Conservation (phyloP, 2,797 vertebrate genomes). For the Nasua narica region DNA sequence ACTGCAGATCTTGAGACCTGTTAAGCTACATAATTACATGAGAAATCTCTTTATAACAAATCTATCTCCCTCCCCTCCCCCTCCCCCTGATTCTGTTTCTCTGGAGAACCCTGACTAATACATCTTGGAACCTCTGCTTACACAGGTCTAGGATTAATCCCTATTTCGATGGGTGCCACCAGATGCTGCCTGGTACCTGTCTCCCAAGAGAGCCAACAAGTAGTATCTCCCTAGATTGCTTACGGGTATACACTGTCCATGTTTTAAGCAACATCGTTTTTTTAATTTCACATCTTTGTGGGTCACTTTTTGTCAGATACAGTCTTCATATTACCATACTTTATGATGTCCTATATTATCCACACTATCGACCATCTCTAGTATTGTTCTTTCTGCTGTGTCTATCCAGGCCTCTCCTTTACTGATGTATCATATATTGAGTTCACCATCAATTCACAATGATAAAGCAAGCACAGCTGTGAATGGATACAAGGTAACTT, state of each 20-base stretch:
- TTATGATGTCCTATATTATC: not conserved
- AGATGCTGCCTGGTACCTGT: not conserved
- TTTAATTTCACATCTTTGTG: not conserved
- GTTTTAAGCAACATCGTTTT: not conserved
- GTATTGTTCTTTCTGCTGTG: not conserved
- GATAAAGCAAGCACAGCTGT: not conserved
- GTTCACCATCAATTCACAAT: not conserved
- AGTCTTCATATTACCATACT: not conserved
- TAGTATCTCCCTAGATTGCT: not conserved
- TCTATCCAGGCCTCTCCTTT: not conserved
- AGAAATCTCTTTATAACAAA: not conserved
- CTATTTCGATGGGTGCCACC: not conserved
- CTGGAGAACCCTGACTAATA: not conserved
- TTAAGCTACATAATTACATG: not conserved
- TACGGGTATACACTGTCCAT: too few relatives aligned
- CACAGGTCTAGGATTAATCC: not conserved
- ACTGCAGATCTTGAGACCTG: not conserved
- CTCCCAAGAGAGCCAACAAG: not conserved
- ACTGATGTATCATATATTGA: not conserved
- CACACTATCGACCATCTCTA: not conserved
- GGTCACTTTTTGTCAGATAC: not conserved
- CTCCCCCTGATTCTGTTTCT: not conserved
- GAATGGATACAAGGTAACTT: not conserved
- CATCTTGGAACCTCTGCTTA: too few relatives aligned
- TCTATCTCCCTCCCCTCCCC: not conserved